A percentile compares a stretch with the other conserved stretches of the same genome.
These are phyloP conservation scores for Macropodus opercularis DNA, from an alignment of 2,797 vertebrate species.

Conservation along the genomic window DNA sequence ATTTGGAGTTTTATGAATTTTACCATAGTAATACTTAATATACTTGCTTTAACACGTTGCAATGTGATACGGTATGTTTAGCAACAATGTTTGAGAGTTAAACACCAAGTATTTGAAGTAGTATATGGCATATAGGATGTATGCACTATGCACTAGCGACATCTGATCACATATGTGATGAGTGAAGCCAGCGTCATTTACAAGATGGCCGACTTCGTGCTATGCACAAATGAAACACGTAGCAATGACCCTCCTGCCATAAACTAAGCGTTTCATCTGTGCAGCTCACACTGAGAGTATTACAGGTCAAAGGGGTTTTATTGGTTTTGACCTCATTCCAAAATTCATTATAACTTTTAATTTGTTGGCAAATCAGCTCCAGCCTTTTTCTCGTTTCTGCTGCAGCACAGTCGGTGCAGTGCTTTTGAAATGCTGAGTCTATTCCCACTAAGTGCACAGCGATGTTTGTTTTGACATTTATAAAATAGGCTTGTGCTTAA, in stretches of 20 bases:
- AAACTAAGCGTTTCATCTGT: slow-evolving; percentile 8
- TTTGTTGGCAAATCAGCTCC: slow-evolving; percentile 3
- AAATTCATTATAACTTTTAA: slow-evolving; percentile 23
- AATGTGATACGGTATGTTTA: no score
- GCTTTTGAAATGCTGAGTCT: no score
- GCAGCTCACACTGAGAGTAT: background rate
- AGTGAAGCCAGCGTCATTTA: slow-evolving; percentile 20
- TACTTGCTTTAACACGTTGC: no score
- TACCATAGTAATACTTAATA: no score
- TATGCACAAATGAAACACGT: slow-evolving; percentile 7
- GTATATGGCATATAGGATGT: no score
- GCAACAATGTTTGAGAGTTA: no score
- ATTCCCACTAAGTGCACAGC: no score
- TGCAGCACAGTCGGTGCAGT: background rate
- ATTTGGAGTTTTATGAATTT: no score
- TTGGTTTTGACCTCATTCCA: slow-evolving; percentile 20
- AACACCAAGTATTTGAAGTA: no score
- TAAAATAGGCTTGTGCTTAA: background rate
- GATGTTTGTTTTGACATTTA: background rate
- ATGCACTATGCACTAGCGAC: no score
- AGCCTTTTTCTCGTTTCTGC: background rate
- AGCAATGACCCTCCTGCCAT: background rate
- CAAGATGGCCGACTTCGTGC: slow-evolving; percentile 2
- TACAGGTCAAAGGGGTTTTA: slow-evolving; percentile 9
- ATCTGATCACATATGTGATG: no score